phyloP scores from a whole-genome alignment of 2,888 invertebrate genomes.

The Idaea biselata region DNA sequence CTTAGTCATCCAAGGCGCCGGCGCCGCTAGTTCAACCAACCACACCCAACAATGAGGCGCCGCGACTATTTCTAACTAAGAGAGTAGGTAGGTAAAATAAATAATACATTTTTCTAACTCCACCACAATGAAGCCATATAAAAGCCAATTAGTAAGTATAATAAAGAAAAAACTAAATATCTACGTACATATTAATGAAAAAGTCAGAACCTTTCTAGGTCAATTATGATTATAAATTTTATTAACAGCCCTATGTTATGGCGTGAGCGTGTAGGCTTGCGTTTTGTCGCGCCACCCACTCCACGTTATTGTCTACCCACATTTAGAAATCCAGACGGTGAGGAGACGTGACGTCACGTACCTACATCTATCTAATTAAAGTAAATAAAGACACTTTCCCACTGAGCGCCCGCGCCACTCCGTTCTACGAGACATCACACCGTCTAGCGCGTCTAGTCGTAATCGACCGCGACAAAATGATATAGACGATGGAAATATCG shows the following conservation, averaged over 20 bases:
- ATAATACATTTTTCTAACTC: background rate
- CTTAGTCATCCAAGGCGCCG: background rate
- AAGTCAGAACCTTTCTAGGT: conserved; percentile 19
- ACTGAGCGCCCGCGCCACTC: background rate
- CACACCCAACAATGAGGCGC: background rate
- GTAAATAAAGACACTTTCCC: conserved; percentile 30
- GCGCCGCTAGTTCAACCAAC: background rate
- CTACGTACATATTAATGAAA: conserved; percentile 12
- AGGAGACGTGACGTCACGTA: conserved; percentile 64
- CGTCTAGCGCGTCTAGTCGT: background rate
- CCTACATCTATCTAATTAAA: conserved; percentile 48
- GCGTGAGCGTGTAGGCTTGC: conserved; percentile 59
- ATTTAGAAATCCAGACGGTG: conserved; percentile 42
- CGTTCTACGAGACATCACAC: background rate
- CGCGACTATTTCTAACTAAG: background rate
- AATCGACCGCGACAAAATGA: no score
- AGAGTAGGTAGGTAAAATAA: background rate
- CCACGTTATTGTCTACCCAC: conserved; percentile 68
- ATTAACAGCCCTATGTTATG: conserved; percentile 29
- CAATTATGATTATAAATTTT: conserved; percentile 25
- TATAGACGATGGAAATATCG: no score
- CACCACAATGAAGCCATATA: background rate
- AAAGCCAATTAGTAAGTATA: background rate
- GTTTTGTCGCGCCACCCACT: conserved; percentile 66
- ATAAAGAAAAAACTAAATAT: background rate